Conservation (phyloP, 1,140 invertebrate genomes). For the Zaprionus africanus region DNA sequence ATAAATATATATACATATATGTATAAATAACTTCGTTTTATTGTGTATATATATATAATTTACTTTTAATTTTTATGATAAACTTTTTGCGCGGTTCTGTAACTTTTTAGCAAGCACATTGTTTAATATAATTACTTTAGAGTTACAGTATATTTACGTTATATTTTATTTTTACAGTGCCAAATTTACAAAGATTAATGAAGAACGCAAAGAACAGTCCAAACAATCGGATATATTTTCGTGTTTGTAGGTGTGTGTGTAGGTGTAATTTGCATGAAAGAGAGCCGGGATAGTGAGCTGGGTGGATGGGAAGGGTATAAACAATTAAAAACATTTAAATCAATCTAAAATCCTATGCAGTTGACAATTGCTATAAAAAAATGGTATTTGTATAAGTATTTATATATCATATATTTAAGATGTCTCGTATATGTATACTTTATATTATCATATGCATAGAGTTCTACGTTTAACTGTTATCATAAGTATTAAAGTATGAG, state of each 20-base stretch:
- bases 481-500: slow-evolving; percentile 81
- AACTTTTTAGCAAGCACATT: slow-evolving; percentile 58
- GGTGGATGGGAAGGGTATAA: slow-evolving; percentile 3
- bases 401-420: slow-evolving; percentile 28
- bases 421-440: slow-evolving; percentile 24
- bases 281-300: not conserved
- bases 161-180: slow-evolving; percentile 53
- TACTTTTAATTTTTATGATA: slow-evolving; percentile 44
- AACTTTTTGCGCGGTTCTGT: slow-evolving; percentile 56
- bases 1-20: slow-evolving; percentile 63
- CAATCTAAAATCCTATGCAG: slow-evolving; percentile 25
- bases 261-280: not conserved
- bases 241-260: not conserved
- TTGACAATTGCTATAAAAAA: slow-evolving; percentile 28
- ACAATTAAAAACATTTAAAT: slow-evolving; percentile 32
- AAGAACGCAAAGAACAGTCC: slow-evolving; percentile 8
- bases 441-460: slow-evolving; percentile 43
- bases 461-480: slow-evolving; percentile 65
- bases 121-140: slow-evolving; percentile 39
- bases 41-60: slow-evolving; percentile 56
- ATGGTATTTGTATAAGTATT: slow-evolving; percentile 25
- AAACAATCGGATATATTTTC: slow-evolving; percentile 4
- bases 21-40: slow-evolving; percentile 68
- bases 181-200: slow-evolving; percentile 43
- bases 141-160: slow-evolving; percentile 13